These are phyloP conservation scores for Erpetoichthys calabaricus DNA, from an alignment of 2,797 vertebrate species.

Conservation along the genomic window DNA sequence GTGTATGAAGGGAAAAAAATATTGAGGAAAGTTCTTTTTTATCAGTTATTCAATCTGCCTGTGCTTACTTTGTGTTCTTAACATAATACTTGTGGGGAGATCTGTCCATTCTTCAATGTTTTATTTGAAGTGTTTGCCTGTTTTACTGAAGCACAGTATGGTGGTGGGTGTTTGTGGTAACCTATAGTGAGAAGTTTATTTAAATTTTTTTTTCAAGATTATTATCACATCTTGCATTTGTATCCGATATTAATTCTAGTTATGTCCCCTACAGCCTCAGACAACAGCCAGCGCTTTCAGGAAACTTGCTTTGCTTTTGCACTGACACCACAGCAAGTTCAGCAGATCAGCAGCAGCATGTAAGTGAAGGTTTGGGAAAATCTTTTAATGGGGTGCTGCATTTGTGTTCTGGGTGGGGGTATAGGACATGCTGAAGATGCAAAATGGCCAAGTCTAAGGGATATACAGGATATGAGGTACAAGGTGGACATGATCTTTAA, in stretches of 20 bases:
- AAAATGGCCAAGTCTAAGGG: no score
- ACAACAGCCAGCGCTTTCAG: constrained; percentile 95
- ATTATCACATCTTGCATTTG: constrained; percentile 24
- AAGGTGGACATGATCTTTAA: no score
- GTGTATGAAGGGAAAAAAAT: no score
- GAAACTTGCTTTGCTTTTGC: constrained; percentile 97
- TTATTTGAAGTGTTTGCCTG: background rate
- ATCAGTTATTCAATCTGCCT: no score
- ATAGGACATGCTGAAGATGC: no score
- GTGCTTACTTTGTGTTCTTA: no score
- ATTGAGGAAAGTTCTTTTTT: no score
- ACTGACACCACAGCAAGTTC: constrained; percentile 94
- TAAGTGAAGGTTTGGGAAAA: constrained; percentile 42
- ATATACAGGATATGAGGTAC: no score
- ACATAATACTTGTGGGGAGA: no score
- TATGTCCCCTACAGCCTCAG: constrained; percentile 62
- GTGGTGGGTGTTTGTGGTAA: background rate
- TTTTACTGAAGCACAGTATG: background rate
- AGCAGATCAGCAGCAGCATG: constrained; percentile 98
- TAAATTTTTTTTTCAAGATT: background rate
- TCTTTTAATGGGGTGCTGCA: no score
- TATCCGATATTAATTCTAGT: constrained; percentile 9
- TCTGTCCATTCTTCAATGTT: no score
- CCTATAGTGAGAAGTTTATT: background rate
- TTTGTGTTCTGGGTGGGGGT: no score